Evolutionary conservation across 2,797 vertebrate genomes (phyloP).

Genomic region (Buceros bicornis): DNA sequence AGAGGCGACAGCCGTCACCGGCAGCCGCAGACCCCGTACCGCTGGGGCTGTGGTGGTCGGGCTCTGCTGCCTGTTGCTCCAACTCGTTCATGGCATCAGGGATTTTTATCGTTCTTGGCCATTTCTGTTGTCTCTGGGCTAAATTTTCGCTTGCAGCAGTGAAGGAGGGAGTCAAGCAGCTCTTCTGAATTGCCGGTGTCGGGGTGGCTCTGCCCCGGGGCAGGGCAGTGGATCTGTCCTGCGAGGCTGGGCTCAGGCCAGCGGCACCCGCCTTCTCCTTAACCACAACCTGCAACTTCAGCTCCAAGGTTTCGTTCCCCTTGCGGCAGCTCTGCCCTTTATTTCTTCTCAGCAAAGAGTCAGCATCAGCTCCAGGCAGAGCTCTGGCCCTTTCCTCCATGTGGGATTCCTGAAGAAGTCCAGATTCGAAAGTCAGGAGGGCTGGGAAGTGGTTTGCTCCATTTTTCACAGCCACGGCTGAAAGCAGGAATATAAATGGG

Average conservation of each 20-base stretch:
- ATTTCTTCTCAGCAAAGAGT: background rate
- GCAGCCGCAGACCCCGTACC: too few relatives aligned
- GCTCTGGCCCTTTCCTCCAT: background rate
- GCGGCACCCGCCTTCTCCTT: rapidly evolving
- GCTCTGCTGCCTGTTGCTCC: rapidly evolving
- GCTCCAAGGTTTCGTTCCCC: background rate
- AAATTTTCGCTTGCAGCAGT: background rate
- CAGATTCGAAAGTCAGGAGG: background rate
- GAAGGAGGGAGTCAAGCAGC: background rate
- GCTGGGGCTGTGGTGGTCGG: rapidly evolving
- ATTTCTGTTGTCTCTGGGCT: background rate
- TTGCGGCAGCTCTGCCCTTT: background rate
- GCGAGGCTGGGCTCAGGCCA: rapidly evolving
- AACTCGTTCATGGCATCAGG: rapidly evolving
- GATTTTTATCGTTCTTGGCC: rapidly evolving
- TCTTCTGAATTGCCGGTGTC: rapidly evolving
- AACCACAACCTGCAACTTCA: background rate
- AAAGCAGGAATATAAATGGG: background rate
- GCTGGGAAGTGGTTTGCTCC: background rate
- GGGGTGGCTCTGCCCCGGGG: rapidly evolving
- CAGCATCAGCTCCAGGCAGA: background rate
- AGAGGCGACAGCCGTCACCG: too few relatives aligned
- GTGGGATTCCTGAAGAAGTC: background rate
- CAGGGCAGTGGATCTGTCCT: background rate
- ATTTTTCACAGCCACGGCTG: background rate